phyloP scores from a whole-genome alignment of 1,140 invertebrate species.

The Pectinophora gossypiella region DNA sequence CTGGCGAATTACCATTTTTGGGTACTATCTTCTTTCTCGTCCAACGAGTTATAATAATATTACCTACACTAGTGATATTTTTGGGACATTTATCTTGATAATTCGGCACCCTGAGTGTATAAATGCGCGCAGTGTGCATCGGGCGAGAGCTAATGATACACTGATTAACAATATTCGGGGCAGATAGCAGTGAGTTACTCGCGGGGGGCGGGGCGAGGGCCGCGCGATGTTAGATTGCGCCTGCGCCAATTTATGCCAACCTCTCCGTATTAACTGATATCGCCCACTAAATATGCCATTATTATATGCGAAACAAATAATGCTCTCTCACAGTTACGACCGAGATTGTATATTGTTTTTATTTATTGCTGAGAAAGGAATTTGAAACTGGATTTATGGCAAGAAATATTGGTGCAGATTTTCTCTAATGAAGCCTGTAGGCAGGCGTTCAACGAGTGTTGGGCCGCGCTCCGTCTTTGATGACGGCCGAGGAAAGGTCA shows the following conservation, averaged over 20 bases:
- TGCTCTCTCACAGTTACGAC: slow-evolving; percentile 38
- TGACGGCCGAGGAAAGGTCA: neutral
- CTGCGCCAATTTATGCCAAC: slow-evolving; percentile 60
- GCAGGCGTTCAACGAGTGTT: neutral
- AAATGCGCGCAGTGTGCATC: slow-evolving; percentile 34
- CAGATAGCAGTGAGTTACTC: slow-evolving; percentile 67
- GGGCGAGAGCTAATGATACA: slow-evolving; percentile 58
- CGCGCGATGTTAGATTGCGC: slow-evolving; percentile 55
- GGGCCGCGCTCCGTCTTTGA: neutral
- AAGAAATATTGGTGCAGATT: slow-evolving; percentile 1
- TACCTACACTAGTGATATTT: no score
- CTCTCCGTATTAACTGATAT: slow-evolving; percentile 67
- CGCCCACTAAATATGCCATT: slow-evolving; percentile 68
- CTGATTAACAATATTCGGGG: slow-evolving; percentile 73
- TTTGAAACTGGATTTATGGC: slow-evolving; percentile 26
- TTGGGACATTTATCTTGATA: no score
- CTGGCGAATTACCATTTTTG: no score
- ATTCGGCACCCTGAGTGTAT: no score
- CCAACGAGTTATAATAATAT: no score
- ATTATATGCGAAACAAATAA: slow-evolving; percentile 72
- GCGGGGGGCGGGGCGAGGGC: slow-evolving; percentile 41
- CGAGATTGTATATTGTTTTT: slow-evolving; percentile 39
- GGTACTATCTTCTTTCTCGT: no score
- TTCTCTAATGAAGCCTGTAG: neutral
- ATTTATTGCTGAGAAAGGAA: slow-evolving; percentile 58